phyloP scores from a whole-genome alignment of 2,888 invertebrate genomes.

The Girardia tigrina region DNA sequence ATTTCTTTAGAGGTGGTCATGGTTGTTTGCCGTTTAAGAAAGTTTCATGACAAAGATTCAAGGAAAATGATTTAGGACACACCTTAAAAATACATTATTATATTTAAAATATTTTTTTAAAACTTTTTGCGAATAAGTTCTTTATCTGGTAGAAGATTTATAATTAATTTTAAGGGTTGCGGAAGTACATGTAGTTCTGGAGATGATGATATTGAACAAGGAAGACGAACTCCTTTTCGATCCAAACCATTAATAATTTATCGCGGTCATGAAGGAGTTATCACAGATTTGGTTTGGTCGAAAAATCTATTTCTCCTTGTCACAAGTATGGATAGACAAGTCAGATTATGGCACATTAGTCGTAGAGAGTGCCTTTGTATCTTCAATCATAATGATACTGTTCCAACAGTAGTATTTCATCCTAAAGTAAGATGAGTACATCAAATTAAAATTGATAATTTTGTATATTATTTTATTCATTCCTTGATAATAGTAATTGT shows the following conservation, averaged over 20 bases:
- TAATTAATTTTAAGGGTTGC: constrained; percentile 5
- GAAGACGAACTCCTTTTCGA: constrained; percentile 59
- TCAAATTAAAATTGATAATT: no score
- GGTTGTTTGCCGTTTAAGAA: no score
- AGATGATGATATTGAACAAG: constrained; percentile 29
- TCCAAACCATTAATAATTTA: constrained; percentile 79
- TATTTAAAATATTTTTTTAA: no score
- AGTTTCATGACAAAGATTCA: no score
- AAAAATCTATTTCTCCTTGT: constrained; percentile 95
- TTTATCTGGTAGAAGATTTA: no score
- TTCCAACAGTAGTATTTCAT: constrained; percentile 94
- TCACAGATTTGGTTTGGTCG: constrained; percentile 93
- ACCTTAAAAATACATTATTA: no score
- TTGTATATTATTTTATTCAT: no score
- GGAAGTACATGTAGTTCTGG: constrained; percentile 30
- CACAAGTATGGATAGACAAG: constrained; percentile 79
- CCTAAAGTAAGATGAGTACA: constrained; percentile 57
- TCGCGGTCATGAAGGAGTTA: constrained; percentile 82
- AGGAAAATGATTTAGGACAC: no score
- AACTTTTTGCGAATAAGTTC: no score
- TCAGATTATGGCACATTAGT: constrained; percentile 83
- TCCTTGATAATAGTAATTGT: no score
- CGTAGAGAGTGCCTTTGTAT: constrained; percentile 90
- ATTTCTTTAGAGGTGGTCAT: no score
- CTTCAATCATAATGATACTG: constrained; percentile 96